These are phyloP conservation scores for Neogobius melanostomus DNA, from an alignment of 2,113 vertebrate genomes.

Conservation along the genomic window DNA sequence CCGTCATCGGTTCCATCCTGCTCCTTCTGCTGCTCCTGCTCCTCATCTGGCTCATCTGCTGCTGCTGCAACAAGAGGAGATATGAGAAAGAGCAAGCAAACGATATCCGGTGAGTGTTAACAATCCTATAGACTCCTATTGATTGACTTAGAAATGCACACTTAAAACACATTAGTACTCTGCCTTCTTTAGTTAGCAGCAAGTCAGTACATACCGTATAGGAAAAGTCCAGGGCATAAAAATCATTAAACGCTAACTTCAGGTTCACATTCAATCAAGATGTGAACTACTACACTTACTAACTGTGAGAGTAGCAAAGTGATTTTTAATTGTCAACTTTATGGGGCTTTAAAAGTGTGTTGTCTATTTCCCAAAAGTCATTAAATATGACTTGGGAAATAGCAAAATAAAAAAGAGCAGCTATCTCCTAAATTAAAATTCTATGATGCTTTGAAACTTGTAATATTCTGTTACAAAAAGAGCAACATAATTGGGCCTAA, in stretches of 20 bases:
- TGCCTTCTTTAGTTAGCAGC: no score
- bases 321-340: no score
- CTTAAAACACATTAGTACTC: no score
- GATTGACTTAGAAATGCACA: background rate
- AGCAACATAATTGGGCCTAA: background rate
- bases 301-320: no score
- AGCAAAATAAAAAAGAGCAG: background rate
- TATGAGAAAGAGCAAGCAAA: conserved; percentile 81
- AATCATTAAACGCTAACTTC: no score
- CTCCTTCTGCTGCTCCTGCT: conserved; percentile 80
- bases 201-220: no score
- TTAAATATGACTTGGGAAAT: no score
- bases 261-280: no score
- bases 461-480: background rate
- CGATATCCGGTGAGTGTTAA: conserved; percentile 80
- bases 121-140: background rate
- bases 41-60: conserved; percentile 83
- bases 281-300: no score
- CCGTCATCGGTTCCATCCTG: conserved; percentile 82
- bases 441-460: background rate
- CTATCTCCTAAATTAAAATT: background rate
- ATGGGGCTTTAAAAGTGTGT: no score
- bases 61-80: conserved; percentile 78
- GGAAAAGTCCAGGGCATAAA: no score
- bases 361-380: no score